Conservation (phyloP, 2,797 vertebrate genomes). For the Epinephelus malabaricus region DNA sequence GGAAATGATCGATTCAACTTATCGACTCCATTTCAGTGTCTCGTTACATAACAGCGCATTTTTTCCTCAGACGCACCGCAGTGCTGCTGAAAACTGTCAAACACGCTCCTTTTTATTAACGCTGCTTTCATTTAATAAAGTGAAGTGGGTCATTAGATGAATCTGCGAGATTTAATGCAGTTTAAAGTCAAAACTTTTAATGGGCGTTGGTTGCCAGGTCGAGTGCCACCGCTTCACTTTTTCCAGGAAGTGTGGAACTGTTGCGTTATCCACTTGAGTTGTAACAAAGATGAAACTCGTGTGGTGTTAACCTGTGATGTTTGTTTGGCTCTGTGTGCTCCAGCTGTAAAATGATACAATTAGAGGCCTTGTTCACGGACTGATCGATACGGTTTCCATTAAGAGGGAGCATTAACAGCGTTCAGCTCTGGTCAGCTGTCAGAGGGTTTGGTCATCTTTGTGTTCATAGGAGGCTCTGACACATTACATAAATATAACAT, state of each 20-base stretch:
- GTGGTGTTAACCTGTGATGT: slow-evolving; percentile 53
- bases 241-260: slow-evolving; percentile 72
- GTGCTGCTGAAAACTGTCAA: background rate
- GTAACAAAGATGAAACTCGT: background rate
- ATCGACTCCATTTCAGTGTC: background rate
- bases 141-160: background rate
- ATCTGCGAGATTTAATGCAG: background rate
- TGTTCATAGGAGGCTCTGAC: slow-evolving; percentile 5
- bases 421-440: slow-evolving; percentile 36
- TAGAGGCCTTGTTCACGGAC: slow-evolving; percentile 47
- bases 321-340: slow-evolving; percentile 62
- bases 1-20: slow-evolving; percentile 20
- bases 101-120: background rate
- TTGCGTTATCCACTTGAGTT: background rate
- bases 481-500: background rate
- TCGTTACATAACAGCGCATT: slow-evolving; percentile 43
- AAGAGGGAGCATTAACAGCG: slow-evolving; percentile 70
- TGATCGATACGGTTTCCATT: slow-evolving; percentile 77
- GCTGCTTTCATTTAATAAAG: slow-evolving; percentile 22
- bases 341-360: slow-evolving; percentile 59
- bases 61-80: background rate
- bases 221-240: slow-evolving; percentile 16
- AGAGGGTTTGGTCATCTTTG: background rate
- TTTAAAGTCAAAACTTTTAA: slow-evolving; percentile 13
- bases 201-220: slow-evolving; percentile 71